phyloP scores from a whole-genome alignment of 2,113 vertebrate genomes.

The Stigmatopora argus region DNA sequence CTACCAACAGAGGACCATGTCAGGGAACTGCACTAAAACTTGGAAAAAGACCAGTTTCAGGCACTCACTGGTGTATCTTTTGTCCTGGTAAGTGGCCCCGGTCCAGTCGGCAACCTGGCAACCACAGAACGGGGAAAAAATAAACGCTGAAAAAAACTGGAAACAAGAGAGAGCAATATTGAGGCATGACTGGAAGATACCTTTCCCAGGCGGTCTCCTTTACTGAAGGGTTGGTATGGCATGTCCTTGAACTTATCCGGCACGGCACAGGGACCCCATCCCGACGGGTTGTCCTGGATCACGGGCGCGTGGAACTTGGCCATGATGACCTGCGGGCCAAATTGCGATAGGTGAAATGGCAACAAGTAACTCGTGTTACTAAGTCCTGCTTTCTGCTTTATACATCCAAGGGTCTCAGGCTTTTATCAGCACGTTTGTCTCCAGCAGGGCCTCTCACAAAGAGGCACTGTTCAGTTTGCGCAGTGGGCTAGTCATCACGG shows the following conservation, averaged over 20 bases:
- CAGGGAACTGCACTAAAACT: background rate
- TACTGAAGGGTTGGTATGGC: constrained; percentile 99
- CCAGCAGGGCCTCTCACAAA: constrained; percentile 31
- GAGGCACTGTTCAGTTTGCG: constrained; percentile 59
- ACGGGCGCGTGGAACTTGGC: constrained; percentile 93
- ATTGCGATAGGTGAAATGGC: background rate
- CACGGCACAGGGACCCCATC: constrained; percentile 96
- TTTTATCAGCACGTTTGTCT: constrained; percentile 51
- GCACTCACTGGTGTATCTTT: constrained; percentile 92
- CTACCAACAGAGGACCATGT: constrained; percentile 49
- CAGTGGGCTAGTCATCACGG: constrained; percentile 67
- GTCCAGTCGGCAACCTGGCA: constrained; percentile 95
- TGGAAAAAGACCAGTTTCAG: background rate
- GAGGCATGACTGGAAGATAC: constrained; percentile 48
- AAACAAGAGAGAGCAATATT: background rate
- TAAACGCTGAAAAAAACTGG: background rate
- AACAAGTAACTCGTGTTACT: background rate
- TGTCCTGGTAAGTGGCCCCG: constrained; percentile 96
- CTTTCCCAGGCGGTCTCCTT: constrained; percentile 96
- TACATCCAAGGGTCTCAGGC: constrained; percentile 49
- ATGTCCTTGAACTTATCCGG: constrained; percentile 97
- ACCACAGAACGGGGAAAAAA: background rate
- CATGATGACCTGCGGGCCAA: constrained; percentile 77
- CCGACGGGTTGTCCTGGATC: constrained; percentile 95
- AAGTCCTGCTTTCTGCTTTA: background rate